Base-by-base conservation (phyloP, 1,140 invertebrate genomes). In the Drosophila sp. region DNA sequence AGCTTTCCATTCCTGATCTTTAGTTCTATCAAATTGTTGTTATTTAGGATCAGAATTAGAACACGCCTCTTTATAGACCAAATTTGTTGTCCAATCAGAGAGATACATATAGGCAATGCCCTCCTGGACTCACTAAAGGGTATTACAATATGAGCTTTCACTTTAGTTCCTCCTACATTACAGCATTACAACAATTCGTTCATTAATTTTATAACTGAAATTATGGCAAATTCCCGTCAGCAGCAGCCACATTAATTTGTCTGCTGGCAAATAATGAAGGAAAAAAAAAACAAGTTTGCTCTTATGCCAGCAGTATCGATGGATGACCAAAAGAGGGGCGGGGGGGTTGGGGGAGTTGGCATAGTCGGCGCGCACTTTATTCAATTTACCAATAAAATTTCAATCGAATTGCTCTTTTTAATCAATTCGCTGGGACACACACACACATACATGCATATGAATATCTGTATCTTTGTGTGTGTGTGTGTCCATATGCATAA, bases 341-440 rank as follows among this genome's bases (percentile, higher is more conserved):
- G 44, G 44, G 44, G 2, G 23, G 44, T 8, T 1, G 44, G 25
- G 7, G 57, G 35, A 38, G 35, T 38, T 30, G 71, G 61, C 61
- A 57, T 69, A 50, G 65, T 61, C 54, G 70, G 66, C 64, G 78
- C 79, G 75, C 77, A 82, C 78, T 83, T 90, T 87, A 91, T 90
- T 91, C 89, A 91, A 91, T 91, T 91, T 91, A 85, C 89, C 89
- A 91, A 91, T 91, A 91, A 91, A 91, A 82, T 91, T 91, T 85
- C 90, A 91, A 91, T 91, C 89, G 89, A 82, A 78, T 82, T 87
- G 76, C 80, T 89, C 83, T 87, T 91, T 91, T 91, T 91, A 91
- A 91, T 91, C 89, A 91, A 91, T 91, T 89, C 89, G 65, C 83
- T 60, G 76, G 68, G 75, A 70, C 41, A 56, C 25, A 60, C 54